Evolutionary conservation across 2,797 vertebrate genomes (phyloP).

Genomic region (Amniataba percoides): DNA sequence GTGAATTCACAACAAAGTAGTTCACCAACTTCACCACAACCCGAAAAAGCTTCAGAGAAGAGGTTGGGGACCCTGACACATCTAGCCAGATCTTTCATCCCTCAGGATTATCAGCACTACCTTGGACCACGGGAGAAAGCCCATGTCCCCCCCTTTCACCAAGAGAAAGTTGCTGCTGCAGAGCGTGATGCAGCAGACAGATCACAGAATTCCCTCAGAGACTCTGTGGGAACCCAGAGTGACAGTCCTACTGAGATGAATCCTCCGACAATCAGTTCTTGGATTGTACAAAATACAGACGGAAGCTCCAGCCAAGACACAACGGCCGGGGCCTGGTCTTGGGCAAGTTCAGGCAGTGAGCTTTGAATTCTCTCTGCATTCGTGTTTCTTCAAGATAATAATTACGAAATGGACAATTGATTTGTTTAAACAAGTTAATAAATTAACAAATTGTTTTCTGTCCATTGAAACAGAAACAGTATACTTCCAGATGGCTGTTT

Average conservation of each 20-base stretch:
- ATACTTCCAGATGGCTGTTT: background rate
- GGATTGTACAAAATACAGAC: constrained; percentile 43
- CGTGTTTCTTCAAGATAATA: constrained; percentile 19
- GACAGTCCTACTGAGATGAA: constrained; percentile 22
- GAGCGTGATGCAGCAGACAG: constrained; percentile 10
- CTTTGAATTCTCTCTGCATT: constrained; percentile 48
- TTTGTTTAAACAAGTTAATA: constrained; percentile 19
- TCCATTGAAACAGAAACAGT: background rate
- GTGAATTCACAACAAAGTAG: constrained; percentile 13
- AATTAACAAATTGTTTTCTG: background rate
- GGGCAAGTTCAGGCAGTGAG: constrained; percentile 81
- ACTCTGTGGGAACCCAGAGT: constrained; percentile 27
- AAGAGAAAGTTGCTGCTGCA: constrained; percentile 8
- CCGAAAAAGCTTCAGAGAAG: constrained; percentile 39
- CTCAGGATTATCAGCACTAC: constrained; percentile 70
- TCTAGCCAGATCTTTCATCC: constrained; percentile 68
- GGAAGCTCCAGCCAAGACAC: constrained; percentile 57
- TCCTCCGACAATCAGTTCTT: constrained; percentile 19
- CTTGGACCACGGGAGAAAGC: constrained; percentile 62
- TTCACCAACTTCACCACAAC: constrained; percentile 2
- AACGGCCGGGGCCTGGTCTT: constrained; percentile 53
- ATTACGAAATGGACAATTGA: constrained; percentile 22
- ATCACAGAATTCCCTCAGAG: constrained; percentile 25
- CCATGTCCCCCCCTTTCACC: constrained; percentile 51
- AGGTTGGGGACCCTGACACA: background rate